These are phyloP conservation scores for Akabosia matsudoensis DNA, from an alignment of 1,140 invertebrate genomes.

Conservation along the genomic window DNA sequence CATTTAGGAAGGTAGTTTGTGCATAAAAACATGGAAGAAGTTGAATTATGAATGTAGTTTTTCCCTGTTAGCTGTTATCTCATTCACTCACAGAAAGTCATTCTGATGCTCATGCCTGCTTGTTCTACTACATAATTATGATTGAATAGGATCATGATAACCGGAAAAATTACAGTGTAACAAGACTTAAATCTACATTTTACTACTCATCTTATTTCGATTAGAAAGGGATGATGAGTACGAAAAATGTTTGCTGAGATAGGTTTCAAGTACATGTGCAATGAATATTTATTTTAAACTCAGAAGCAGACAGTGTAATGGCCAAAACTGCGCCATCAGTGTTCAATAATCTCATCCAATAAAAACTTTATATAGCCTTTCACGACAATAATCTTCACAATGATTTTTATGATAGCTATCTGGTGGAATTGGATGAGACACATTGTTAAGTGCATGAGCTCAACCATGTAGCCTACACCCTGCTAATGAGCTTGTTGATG, in stretches of 20 bases:
- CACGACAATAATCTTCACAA: too few species aligned
- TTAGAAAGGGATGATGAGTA: background rate
- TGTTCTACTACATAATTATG: constrained; percentile 13
- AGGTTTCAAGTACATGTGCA: background rate
- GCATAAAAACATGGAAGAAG: background rate
- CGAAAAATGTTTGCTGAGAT: background rate
- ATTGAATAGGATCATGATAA: constrained; percentile 22
- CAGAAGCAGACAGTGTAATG: constrained; percentile 1
- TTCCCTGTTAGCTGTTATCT: background rate
- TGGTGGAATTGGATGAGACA: constrained; percentile 20
- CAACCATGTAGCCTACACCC: background rate
- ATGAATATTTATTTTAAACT: background rate
- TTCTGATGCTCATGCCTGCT: background rate
- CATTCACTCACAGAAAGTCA: background rate
- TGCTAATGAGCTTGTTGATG: background rate
- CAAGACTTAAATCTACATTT: constrained; percentile 24
- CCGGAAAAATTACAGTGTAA: constrained; percentile 23
- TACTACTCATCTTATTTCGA: constrained; percentile 18
- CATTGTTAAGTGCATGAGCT: too few species aligned
- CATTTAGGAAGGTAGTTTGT: background rate
- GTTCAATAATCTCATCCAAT: constrained; percentile 9
- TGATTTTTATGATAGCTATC: constrained; percentile 7
- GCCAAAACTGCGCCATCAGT: background rate
- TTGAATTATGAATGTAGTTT: constrained; percentile 4
- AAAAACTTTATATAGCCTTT: background rate